phyloP scores from a whole-genome alignment of 1,140 invertebrate genomes.

The Drosophila kohkoa region DNA sequence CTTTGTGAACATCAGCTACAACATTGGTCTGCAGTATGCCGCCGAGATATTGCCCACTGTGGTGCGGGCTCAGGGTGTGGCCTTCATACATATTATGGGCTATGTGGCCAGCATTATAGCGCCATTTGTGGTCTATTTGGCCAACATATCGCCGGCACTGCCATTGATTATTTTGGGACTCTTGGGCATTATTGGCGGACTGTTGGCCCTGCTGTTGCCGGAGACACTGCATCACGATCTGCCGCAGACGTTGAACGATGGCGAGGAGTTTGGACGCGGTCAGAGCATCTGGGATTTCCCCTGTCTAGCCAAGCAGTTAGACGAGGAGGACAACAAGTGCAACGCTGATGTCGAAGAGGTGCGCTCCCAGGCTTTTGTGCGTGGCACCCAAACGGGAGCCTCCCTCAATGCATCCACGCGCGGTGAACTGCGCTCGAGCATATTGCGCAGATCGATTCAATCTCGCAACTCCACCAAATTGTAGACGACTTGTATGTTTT shows the following conservation, averaged over 20 bases:
- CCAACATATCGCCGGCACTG: slow-evolving; percentile 88
- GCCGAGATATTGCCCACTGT: slow-evolving; percentile 94
- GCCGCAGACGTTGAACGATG: slow-evolving; percentile 93
- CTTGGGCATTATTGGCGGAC: slow-evolving; percentile 90
- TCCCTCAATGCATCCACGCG: slow-evolving; percentile 87
- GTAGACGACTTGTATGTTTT: slow-evolving; percentile 30
- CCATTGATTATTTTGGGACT: slow-evolving; percentile 92
- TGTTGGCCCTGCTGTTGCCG: slow-evolving; percentile 90
- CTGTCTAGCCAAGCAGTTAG: slow-evolving; percentile 86
- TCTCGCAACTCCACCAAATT: slow-evolving; percentile 74
- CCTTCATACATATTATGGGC: slow-evolving; percentile 94
- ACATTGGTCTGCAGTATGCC: slow-evolving; percentile 94
- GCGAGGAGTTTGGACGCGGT: slow-evolving; percentile 92
- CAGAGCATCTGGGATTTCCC: slow-evolving; percentile 93
- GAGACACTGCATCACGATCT: slow-evolving; percentile 93
- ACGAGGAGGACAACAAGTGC: slow-evolving; percentile 64
- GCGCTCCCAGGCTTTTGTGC: slow-evolving; percentile 72
- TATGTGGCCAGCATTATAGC: slow-evolving; percentile 93
- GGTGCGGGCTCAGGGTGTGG: slow-evolving; percentile 92
- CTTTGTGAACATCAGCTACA: slow-evolving; percentile 94
- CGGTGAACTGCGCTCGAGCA: slow-evolving; percentile 89
- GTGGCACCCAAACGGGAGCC: slow-evolving; percentile 83
- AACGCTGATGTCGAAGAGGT: slow-evolving; percentile 69
- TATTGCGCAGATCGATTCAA: slow-evolving; percentile 86
- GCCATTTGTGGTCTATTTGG: slow-evolving; percentile 93